phyloP scores from a whole-genome alignment of 1,140 invertebrate species.

The Trachelipus rathkii region DNA sequence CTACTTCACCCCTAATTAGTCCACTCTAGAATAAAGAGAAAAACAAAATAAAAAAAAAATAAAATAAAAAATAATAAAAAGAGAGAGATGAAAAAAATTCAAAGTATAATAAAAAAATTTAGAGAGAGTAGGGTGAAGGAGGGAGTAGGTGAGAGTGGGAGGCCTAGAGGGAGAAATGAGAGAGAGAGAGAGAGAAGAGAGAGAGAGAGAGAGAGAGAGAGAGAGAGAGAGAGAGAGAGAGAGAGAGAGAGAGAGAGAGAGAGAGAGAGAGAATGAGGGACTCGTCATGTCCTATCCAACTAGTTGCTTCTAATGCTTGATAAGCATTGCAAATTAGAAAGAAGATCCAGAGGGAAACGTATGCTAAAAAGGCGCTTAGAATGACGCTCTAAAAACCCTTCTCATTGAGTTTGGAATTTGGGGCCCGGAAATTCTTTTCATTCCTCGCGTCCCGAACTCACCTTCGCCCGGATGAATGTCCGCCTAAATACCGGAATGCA shows the following conservation, averaged over 20 bases:
- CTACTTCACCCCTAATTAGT: not conserved
- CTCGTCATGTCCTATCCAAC: not conserved
- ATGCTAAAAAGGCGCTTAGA: not conserved
- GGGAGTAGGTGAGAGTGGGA: no score
- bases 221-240: not conserved
- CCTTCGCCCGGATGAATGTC: not conserved
- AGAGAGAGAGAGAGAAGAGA: not conserved
- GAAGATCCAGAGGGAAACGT: not conserved
- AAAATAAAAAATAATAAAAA: not conserved
- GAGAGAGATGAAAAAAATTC: not conserved
- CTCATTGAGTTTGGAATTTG: slow-evolving; percentile 2
- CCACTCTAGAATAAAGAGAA: not conserved
- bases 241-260: not conserved
- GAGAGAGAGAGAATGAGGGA: not conserved
- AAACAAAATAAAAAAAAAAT: not conserved
- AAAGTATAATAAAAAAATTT: no score
- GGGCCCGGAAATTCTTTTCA: not conserved
- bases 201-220: not conserved
- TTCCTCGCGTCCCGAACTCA: not conserved
- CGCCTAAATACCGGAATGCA: not conserved
- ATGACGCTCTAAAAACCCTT: not conserved
- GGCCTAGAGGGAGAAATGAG: no score
- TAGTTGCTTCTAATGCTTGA: slow-evolving; percentile 1
- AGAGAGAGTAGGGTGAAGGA: no score
- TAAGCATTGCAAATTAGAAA: slow-evolving; percentile 12